phyloP scores from a whole-genome alignment of 2,113 vertebrate species.

The Rhinoderma darwinii region DNA sequence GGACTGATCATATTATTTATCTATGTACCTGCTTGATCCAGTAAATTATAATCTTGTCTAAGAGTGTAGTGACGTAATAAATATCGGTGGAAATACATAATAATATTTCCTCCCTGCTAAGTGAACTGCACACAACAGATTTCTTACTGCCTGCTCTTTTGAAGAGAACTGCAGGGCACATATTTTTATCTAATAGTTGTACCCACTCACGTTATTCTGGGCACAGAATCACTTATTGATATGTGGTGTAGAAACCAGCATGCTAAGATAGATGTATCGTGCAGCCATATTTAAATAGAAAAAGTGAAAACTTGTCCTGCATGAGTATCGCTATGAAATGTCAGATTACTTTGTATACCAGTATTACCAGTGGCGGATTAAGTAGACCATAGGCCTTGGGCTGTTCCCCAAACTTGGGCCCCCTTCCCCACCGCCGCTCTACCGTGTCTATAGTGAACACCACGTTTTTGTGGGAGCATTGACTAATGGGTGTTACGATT shows the following conservation, averaged over 20 bases:
- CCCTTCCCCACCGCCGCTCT: too few relatives aligned
- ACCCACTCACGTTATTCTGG: constrained; percentile 35
- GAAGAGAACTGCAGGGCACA: constrained; percentile 45
- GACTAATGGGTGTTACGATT: too few relatives aligned
- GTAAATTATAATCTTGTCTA: neutral
- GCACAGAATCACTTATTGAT: constrained; percentile 35
- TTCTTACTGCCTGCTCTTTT: constrained; percentile 10
- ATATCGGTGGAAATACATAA: neutral
- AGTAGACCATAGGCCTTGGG: too few relatives aligned
- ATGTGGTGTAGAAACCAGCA: neutral
- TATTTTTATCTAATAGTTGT: constrained; percentile 23
- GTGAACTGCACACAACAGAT: constrained; percentile 12
- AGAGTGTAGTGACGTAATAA: neutral
- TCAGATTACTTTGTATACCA: neutral
- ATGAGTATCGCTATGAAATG: neutral
- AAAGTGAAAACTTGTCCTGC: neutral
- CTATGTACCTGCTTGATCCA: too few relatives aligned
- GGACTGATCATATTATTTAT: too few relatives aligned
- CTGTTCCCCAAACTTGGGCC: too few relatives aligned
- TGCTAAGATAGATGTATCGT: neutral
- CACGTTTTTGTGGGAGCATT: too few relatives aligned
- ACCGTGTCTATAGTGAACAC: too few relatives aligned
- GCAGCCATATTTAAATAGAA: neutral
- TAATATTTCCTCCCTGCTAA: neutral
- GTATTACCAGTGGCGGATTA: too few relatives aligned